Conservation (phyloP, 2,888 invertebrate species). For the Chrysotoxum bicinctum region DNA sequence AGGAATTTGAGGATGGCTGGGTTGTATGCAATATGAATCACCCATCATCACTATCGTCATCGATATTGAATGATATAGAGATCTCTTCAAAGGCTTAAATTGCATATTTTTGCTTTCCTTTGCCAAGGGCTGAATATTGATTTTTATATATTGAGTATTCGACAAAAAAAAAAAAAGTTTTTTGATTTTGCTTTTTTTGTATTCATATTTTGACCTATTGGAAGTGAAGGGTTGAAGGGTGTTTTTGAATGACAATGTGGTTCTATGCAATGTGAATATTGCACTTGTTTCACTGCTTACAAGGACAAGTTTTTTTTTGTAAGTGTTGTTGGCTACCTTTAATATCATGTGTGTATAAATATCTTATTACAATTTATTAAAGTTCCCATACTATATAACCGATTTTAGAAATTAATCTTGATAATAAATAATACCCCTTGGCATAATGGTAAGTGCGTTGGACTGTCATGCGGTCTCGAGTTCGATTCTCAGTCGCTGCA, state of each 20-base stretch:
- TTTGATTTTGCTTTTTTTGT: not conserved
- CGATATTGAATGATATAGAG: conserved; percentile 21
- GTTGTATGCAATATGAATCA: conserved; percentile 4
- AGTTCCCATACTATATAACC: too few relatives aligned
- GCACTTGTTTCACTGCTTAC: too few relatives aligned
- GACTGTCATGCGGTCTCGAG: too few relatives aligned
- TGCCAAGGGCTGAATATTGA: conserved; percentile 26
- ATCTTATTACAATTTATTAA: too few relatives aligned
- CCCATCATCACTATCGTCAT: conserved; percentile 7
- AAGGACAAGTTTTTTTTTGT: too few relatives aligned
- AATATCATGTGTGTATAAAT: too few relatives aligned
- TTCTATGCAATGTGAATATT: too few relatives aligned
- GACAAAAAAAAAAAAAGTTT: not conserved
- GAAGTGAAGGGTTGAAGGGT: not conserved
- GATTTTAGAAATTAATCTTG: too few relatives aligned
- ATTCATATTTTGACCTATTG: conserved; percentile 20
- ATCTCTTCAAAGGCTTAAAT: conserved; percentile 22
- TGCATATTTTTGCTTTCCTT: conserved; percentile 30
- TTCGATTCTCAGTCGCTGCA: too few relatives aligned
- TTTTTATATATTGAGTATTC: not conserved
- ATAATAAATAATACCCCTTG: too few relatives aligned
- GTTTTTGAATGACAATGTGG: not conserved
- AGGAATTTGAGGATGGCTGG: not conserved
- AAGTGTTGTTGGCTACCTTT: too few relatives aligned
- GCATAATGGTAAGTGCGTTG: too few relatives aligned